phyloP scores from a whole-genome alignment of 2,888 invertebrate species.

The Sinopyrophorus schimmeli region DNA sequence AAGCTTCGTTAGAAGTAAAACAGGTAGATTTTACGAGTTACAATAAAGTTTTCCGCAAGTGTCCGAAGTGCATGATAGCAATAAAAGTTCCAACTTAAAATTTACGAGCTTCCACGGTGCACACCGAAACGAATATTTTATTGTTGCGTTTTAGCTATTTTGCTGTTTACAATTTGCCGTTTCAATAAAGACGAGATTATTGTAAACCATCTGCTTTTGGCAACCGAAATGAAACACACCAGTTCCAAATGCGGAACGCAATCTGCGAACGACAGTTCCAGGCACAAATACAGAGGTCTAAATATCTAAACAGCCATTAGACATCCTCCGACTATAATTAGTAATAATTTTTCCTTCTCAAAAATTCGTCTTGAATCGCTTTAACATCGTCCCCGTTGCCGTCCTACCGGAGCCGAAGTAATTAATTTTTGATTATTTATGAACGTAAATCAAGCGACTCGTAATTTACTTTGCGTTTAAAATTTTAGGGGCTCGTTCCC shows the following conservation, averaged over 20 bases:
- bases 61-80: slow-evolving; percentile 4
- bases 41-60: slow-evolving; percentile 15
- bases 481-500: too few relatives aligned
- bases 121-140: slow-evolving; percentile 9
- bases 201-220: slow-evolving; percentile 7
- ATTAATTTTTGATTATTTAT: slow-evolving; percentile 12
- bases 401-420: too few relatives aligned
- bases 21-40: slow-evolving; percentile 20
- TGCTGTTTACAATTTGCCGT: slow-evolving; percentile 1
- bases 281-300: too few relatives aligned
- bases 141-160: neutral
- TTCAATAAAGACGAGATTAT: slow-evolving; percentile 7
- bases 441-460: slow-evolving; percentile 8
- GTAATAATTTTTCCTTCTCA: too few relatives aligned
- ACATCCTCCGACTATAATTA: too few relatives aligned
- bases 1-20: slow-evolving; percentile 15
- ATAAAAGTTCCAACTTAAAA: slow-evolving; percentile 10
- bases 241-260: too few relatives aligned
- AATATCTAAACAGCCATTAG: too few relatives aligned
- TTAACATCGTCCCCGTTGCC: too few relatives aligned
- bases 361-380: too few relatives aligned
- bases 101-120: slow-evolving; percentile 10
- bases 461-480: slow-evolving; percentile 6
- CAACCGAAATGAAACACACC: slow-evolving; percentile 6
- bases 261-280: too few relatives aligned